Evolutionary conservation across 2,113 vertebrate species (phyloP).

Genomic region (Smithornis capensis): DNA sequence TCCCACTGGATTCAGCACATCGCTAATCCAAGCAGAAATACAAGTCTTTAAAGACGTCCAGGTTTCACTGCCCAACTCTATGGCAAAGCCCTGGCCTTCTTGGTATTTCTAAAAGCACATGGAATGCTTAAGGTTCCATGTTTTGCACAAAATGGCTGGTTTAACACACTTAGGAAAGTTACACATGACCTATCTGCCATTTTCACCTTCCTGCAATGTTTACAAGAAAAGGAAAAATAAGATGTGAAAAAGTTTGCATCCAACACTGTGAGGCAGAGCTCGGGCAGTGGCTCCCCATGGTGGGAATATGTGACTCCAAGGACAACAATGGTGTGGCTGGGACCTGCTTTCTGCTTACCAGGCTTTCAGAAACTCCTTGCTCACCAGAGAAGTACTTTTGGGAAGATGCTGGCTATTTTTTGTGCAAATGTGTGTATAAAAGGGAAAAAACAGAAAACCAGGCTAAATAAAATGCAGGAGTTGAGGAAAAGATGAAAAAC

Average conservation of each 20-base stretch:
- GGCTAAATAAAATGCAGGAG: neutral
- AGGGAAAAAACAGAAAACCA: neutral
- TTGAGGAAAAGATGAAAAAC: neutral
- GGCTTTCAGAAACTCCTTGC: neutral
- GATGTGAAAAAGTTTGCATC: neutral
- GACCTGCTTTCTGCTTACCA: neutral
- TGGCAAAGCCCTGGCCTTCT: neutral
- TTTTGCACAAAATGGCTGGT: neutral
- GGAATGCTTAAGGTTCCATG: neutral
- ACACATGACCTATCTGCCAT: fast-evolving
- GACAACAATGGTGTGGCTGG: neutral
- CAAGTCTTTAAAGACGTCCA: neutral
- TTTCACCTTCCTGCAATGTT: neutral
- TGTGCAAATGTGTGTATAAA: neutral
- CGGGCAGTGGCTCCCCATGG: fast-evolving
- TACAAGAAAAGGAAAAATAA: neutral
- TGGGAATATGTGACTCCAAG: fast-evolving
- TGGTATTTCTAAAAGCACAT: neutral
- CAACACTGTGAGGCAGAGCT: neutral
- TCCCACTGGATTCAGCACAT: neutral
- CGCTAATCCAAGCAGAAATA: neutral
- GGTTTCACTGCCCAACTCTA: neutral
- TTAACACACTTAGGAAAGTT: neutral
- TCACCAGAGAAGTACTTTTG: neutral
- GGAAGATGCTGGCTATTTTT: neutral